Evolutionary conservation across 2,888 invertebrate genomes (phyloP).

Genomic region (Gymnocheta viridis): DNA sequence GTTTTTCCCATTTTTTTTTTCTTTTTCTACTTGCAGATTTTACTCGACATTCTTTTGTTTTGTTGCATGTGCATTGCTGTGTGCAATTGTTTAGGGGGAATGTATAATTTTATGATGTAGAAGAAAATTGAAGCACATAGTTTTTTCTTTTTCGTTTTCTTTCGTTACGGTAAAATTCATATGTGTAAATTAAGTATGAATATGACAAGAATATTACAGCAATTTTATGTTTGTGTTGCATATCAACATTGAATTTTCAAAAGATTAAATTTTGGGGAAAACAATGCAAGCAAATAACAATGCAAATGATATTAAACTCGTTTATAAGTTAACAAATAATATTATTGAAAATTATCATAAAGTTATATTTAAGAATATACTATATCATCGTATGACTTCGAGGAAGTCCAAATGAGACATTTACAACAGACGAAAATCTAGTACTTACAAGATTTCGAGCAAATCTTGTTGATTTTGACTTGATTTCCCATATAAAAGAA

Average conservation of each 20-base stretch:
- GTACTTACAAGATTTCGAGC: too few species aligned
- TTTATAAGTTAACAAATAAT: background rate
- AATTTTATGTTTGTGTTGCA: background rate
- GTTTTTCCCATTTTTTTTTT: conserved; percentile 65
- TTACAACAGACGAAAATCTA: too few species aligned
- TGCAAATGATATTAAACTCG: background rate
- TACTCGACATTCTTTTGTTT: conserved; percentile 41
- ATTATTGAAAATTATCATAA: background rate
- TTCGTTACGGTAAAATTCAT: conserved; percentile 27
- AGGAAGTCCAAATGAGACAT: too few species aligned
- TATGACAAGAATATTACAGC: background rate
- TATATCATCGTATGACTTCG: too few species aligned
- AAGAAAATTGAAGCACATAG: conserved; percentile 43
- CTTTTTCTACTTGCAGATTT: conserved; percentile 24
- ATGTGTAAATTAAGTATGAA: conserved; percentile 26
- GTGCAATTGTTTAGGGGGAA: conserved; percentile 43
- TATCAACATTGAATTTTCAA: background rate
- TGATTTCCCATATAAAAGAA: too few species aligned
- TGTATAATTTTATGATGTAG: conserved; percentile 28
- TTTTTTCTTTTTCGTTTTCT: conserved; percentile 8
- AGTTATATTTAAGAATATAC: background rate
- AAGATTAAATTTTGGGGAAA: background rate
- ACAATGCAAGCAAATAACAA: background rate
- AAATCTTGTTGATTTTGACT: too few species aligned
- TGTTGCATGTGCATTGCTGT: background rate